These are phyloP conservation scores for Haemorhous mexicanus DNA, from an alignment of 2,113 vertebrate genomes.

Conservation along the genomic window DNA sequence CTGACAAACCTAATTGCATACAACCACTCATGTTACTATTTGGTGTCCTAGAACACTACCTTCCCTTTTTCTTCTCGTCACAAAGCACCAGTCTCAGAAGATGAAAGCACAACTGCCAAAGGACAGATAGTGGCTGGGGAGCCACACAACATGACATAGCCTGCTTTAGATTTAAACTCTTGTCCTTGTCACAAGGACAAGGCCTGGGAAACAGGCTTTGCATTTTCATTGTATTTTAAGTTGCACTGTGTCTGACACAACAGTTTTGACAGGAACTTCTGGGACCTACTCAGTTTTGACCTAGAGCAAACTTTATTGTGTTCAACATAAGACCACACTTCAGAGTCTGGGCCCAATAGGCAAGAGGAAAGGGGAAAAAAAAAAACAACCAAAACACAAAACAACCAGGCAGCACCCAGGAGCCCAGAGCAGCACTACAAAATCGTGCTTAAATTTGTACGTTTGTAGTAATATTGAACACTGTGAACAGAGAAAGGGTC, in stretches of 20 bases:
- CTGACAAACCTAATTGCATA: not conserved
- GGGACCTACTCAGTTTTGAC: not conserved
- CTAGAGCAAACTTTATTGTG: not conserved
- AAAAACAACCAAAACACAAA: not conserved
- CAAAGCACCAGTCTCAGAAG: not conserved
- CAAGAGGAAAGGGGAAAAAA: not conserved
- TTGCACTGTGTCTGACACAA: not conserved
- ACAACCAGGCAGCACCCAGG: not conserved
- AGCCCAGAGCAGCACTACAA: not conserved
- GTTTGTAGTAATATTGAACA: not conserved
- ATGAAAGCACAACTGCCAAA: not conserved
- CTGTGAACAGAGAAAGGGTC: not conserved
- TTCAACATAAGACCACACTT: not conserved
- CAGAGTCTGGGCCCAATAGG: not conserved
- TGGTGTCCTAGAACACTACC: not conserved
- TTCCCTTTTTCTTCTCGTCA: not conserved
- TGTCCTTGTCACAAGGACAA: not conserved
- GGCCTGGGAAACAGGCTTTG: not conserved
- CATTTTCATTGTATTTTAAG: not conserved
- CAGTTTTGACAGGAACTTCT: not conserved
- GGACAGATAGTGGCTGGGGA: not conserved
- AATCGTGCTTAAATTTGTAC: not conserved
- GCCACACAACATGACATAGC: fast-evolving
- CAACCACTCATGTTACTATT: not conserved
- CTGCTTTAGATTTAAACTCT: not conserved